Conservation (phyloP, 1,140 invertebrate genomes). For the Euwallacea similis region DNA sequence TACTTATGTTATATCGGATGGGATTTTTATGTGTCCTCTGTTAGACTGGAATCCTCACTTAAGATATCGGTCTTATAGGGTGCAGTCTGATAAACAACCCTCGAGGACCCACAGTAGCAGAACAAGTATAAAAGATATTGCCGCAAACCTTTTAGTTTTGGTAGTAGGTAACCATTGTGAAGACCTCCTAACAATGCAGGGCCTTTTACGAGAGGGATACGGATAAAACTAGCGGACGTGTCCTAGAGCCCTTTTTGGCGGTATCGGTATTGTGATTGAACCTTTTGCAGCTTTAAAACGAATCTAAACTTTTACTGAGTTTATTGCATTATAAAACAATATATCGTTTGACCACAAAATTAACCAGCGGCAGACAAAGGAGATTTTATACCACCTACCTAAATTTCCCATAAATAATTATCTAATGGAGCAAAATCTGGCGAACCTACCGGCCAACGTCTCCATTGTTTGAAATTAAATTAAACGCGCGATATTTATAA, state of each 20-base stretch:
- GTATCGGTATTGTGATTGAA: slow-evolving; percentile 21
- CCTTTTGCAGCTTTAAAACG: slow-evolving; percentile 9
- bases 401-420: too few relatives aligned
- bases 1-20: slow-evolving; percentile 46
- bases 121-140: slow-evolving; percentile 41
- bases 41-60: too few relatives aligned
- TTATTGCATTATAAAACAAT: slow-evolving; percentile 1
- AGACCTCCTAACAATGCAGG: neutral
- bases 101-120: slow-evolving; percentile 38
- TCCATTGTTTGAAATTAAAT: too few relatives aligned
- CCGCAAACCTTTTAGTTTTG: slow-evolving; percentile 48
- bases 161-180: slow-evolving; percentile 44
- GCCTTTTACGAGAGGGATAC: slow-evolving; percentile 5
- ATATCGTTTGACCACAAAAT: neutral
- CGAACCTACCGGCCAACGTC: too few relatives aligned
- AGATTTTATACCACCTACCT: too few relatives aligned
- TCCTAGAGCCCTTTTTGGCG: slow-evolving; percentile 6
- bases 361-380: too few relatives aligned
- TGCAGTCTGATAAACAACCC: slow-evolving; percentile 12
- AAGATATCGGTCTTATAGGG: neutral
- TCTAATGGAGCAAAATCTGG: too few relatives aligned
- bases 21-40: slow-evolving; percentile 43
- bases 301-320: slow-evolving; percentile 14
- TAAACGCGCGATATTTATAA: too few relatives aligned
- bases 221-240: slow-evolving; percentile 16